Conservation (phyloP, 92 coral and sea anemone species). For the Porites divaricata region DNA sequence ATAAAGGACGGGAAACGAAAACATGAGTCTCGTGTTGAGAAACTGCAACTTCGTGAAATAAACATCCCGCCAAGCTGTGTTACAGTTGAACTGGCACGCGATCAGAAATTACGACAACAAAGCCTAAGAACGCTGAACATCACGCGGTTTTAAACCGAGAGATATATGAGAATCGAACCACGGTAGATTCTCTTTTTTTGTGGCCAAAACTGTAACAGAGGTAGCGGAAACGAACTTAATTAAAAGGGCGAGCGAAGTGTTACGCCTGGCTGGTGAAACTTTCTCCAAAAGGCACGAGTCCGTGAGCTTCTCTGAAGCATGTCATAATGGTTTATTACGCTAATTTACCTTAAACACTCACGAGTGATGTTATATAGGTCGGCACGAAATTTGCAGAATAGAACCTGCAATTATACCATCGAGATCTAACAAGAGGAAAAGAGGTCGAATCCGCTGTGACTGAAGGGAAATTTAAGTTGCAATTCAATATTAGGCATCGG, state of each 20-base stretch:
- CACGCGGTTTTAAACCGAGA: slow-evolving; percentile 2
- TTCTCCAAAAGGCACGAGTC: background rate
- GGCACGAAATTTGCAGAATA: background rate
- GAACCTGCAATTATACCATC: slow-evolving; percentile 23
- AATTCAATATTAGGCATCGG: slow-evolving; percentile 26
- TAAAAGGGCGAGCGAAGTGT: background rate
- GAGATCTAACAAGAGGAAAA: background rate
- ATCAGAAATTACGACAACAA: slow-evolving; percentile 33
- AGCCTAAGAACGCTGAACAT: slow-evolving; percentile 1
- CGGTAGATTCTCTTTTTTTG: background rate
- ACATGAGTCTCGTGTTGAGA: background rate
- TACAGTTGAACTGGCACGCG: slow-evolving; percentile 37
- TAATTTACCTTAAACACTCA: slow-evolving; percentile 28
- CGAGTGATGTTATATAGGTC: background rate
- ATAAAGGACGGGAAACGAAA: background rate
- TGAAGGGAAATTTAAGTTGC: slow-evolving; percentile 11
- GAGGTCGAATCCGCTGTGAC: background rate
- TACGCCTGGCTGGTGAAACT: slow-evolving; percentile 27
- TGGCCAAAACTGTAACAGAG: background rate
- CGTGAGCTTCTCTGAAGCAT: slow-evolving; percentile 17
- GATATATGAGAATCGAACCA: background rate
- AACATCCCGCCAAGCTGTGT: slow-evolving; percentile 21
- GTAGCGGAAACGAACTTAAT: background rate
- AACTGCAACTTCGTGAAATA: slow-evolving; percentile 1
- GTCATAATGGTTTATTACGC: slow-evolving; percentile 31